These are phyloP conservation scores for Malthinus flaveolus DNA, from an alignment of 2,888 invertebrate species.

Conservation along the genomic window DNA sequence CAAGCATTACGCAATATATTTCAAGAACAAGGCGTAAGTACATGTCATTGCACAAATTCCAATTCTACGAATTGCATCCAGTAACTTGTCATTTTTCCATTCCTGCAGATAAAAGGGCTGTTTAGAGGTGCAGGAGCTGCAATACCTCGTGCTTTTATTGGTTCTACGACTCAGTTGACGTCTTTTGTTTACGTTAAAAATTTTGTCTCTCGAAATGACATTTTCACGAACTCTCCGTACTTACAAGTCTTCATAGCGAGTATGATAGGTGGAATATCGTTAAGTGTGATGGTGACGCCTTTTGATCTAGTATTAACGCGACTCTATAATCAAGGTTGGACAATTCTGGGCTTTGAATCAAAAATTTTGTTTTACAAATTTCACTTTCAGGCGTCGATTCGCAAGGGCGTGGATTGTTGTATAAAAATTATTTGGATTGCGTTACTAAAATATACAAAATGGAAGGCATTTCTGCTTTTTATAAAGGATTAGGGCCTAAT, in stretches of 20 bases:
- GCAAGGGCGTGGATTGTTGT: conserved; percentile 68
- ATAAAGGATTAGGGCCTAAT: conserved; percentile 84
- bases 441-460: conserved; percentile 70
- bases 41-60: no score
- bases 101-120: conserved; percentile 61
- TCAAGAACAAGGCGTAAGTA: conserved; percentile 56
- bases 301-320: conserved; percentile 88
- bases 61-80: no score
- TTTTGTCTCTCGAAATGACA: conserved; percentile 55
- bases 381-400: conserved; percentile 62
- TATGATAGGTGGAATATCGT: conserved; percentile 75
- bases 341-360: no score
- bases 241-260: conserved; percentile 72
- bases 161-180: conserved; percentile 82
- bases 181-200: conserved; percentile 76
- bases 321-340: conserved; percentile 79
- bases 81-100: no score
- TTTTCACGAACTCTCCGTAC: conserved; percentile 62
- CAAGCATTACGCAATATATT: conserved; percentile 63
- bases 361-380: not conserved
- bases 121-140: conserved; percentile 80
- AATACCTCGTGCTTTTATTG: conserved; percentile 75
- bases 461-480: conserved; percentile 79
- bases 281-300: conserved; percentile 81
- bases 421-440: conserved; percentile 76